Conservation (phyloP, 2,113 vertebrate genomes). For the Tragulus kanchil region DNA sequence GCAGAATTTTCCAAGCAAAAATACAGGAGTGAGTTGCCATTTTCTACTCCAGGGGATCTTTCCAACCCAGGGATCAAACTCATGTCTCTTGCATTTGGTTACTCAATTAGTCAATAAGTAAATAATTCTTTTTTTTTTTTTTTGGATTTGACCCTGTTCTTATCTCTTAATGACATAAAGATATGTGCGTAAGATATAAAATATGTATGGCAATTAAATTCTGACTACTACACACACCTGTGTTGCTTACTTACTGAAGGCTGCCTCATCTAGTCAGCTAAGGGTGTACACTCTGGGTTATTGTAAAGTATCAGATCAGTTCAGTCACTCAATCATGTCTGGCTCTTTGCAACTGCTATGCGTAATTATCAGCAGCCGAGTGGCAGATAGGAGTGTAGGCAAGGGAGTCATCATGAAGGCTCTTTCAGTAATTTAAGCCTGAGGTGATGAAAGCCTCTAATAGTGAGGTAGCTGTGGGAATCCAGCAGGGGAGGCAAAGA, state of each 20-base stretch:
- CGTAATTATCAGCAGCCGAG: too few relatives aligned
- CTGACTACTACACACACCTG: neutral
- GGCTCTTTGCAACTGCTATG: too few relatives aligned
- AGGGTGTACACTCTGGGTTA: neutral
- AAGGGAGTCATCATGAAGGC: constrained; percentile 58
- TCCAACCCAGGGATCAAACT: neutral
- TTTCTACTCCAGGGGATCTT: neutral
- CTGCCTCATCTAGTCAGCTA: neutral
- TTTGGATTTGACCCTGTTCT: neutral
- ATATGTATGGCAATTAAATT: neutral
- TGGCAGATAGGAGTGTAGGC: constrained; percentile 54
- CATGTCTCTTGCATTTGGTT: neutral
- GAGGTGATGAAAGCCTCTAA: constrained; percentile 62
- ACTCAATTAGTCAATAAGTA: neutral
- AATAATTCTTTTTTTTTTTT: neutral
- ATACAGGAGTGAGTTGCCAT: neutral
- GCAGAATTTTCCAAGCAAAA: neutral
- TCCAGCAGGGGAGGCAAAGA: constrained; percentile 27
- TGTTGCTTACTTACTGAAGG: neutral
- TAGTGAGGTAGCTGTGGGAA: constrained; percentile 19
- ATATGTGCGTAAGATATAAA: neutral
- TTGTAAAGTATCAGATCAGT: too few relatives aligned
- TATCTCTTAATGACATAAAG: neutral
- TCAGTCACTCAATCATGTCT: too few relatives aligned
- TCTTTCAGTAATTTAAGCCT: constrained; percentile 54